Percentiles rank a stretch among this genome's conserved stretches.
phyloP scores from a whole-genome alignment of 2,113 vertebrate species.

The Gorilla gorilla region DNA sequence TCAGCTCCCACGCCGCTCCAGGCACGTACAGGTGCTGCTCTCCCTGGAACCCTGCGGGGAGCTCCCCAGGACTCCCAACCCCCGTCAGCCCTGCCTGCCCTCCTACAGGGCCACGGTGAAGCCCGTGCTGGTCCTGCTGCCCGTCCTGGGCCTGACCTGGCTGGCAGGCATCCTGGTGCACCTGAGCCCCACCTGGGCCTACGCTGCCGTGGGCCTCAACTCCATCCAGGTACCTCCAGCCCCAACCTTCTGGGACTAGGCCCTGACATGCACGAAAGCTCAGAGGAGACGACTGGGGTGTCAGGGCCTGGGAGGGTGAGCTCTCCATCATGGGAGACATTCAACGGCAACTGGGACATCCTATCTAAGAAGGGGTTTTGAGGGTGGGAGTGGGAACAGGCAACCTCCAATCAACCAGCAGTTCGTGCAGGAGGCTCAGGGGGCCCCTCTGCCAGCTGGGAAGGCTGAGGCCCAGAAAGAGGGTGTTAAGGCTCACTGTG shows the following conservation, averaged over 20 bases:
- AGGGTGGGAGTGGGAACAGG: neutral
- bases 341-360: neutral
- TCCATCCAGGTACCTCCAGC: constrained; percentile 90
- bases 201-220: constrained; percentile 91
- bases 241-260: neutral
- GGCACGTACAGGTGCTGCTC: neutral
- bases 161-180: constrained; percentile 92
- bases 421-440: neutral
- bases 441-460: neutral
- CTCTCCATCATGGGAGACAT: neutral
- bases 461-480: neutral
- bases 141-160: constrained; percentile 94
- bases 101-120: constrained; percentile 90
- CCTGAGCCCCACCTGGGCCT: constrained; percentile 89
- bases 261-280: neutral
- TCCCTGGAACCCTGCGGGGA: too few relatives aligned
- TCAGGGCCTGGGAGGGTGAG: neutral
- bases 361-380: too few relatives aligned
- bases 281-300: neutral
- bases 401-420: neutral
- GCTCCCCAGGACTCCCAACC: fast-evolving
- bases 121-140: constrained; percentile 91
- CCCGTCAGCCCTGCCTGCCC: constrained; percentile 31
- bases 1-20: fast-evolving
- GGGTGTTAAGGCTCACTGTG: neutral